These are phyloP conservation scores for Malurus leucopterus DNA, from an alignment of 2,797 vertebrate genomes.

Conservation along the genomic window DNA sequence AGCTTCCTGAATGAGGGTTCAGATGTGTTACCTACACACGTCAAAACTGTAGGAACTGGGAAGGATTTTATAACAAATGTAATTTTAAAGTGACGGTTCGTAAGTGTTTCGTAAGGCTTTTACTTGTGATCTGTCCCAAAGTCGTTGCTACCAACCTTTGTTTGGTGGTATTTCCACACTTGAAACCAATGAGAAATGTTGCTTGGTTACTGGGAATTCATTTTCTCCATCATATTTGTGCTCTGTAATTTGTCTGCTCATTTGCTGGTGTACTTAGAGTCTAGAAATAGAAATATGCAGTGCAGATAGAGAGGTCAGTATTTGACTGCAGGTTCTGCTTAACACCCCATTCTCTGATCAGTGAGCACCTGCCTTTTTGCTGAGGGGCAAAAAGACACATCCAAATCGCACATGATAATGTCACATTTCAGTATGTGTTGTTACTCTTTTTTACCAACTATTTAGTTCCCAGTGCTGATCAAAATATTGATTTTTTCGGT, in stretches of 20 bases:
- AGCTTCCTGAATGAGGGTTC: not conserved
- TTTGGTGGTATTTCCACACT: not conserved
- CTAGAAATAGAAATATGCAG: not conserved
- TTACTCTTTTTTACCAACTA: not conserved
- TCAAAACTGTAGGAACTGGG: not conserved
- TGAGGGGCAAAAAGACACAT: not conserved
- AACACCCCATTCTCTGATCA: not conserved
- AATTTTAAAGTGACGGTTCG: not conserved
- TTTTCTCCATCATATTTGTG: not conserved
- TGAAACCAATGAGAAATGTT: not conserved
- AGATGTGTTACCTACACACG: fast-evolving
- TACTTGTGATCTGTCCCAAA: not conserved
- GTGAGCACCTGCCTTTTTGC: not conserved
- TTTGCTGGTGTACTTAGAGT: not conserved
- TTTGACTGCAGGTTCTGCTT: not conserved
- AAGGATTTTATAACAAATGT: not conserved
- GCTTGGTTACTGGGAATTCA: not conserved
- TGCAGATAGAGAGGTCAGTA: not conserved
- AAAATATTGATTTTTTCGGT: not conserved
- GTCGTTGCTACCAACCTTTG: not conserved
- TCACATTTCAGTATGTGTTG: not conserved
- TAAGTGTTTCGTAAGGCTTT: not conserved
- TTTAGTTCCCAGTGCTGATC: not conserved
- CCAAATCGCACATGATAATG: not conserved
- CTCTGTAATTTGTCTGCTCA: not conserved